Base-by-base conservation (phyloP, 2,113 vertebrate species). In the Syngnathoides biaculeatus region DNA sequence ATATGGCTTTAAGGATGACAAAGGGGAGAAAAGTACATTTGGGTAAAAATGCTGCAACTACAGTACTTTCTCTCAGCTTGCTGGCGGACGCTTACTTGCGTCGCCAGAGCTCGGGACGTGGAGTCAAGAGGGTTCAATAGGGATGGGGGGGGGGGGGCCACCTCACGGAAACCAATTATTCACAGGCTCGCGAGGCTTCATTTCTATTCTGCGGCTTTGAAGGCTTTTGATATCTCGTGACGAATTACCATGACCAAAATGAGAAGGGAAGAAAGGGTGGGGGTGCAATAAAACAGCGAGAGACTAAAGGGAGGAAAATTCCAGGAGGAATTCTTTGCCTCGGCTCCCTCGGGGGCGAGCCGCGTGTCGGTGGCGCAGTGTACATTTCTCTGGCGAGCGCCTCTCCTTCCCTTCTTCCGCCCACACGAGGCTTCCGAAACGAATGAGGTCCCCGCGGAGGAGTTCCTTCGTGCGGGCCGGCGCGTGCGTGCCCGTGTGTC, bases 201-300 rank as follows among this genome's bases (percentile, higher is more conserved):
- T 82, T 77, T 77, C 69, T 74, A 64, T 39, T 58, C 72, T 20
- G 65, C 38, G 71, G 75, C 71, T 71, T 75, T 80, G 72, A 82
- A 84, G 74, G 79, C 67, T 73, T 87, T 76, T 84, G 86, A 86
- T 87, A 84, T 77, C 81, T 77, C 70, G 42, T 77, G 86, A 87
- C 86, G 84, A 86, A 90, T 88, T 82, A 80, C 69, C 79, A 73
- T 77, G 73, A 82, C 52, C 84, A 82, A 86, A 62, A 86, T 79
- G 78, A 84, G 87, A 79, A 65, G 26, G 62, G 65, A 68, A 74
- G 69, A 57, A 65, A 17, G 27, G n/a, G n/a, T n/a, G 30, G 58
- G 48, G 17, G 24, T 35, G 20, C 43, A 39, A 64, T 61, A 62
- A 69, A 59, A 58, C 56, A 75, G 77, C 68, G 64, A 59, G 77